Evolutionary conservation across 2,888 invertebrate species (phyloP).

Genomic region (Tigriopus californicus): DNA sequence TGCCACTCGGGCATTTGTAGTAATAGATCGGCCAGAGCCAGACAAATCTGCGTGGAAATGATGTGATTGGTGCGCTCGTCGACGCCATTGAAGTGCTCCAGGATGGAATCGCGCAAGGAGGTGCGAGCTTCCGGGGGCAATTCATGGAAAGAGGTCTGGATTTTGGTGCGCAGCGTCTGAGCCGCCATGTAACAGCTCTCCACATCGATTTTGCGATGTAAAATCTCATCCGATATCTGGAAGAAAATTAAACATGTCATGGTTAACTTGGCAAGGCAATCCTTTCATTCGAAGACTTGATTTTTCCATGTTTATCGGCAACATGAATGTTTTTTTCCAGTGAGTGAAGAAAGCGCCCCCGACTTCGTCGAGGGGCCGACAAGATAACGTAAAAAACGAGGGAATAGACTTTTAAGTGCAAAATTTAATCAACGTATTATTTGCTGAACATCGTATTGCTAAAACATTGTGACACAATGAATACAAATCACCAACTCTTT

Average conservation of each 20-base stretch:
- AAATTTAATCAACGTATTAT: too few species aligned
- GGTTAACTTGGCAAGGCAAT: too few species aligned
- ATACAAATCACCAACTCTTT: too few species aligned
- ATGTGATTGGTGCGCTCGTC: constrained; percentile 56
- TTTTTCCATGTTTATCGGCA: too few species aligned
- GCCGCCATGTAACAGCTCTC: constrained; percentile 95
- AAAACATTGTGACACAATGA: too few species aligned
- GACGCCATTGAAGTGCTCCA: constrained; percentile 64
- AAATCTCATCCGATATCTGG: constrained; percentile 56
- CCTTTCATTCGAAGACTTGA: too few species aligned
- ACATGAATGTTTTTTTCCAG: too few species aligned
- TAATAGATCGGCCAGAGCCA: constrained; percentile 81
- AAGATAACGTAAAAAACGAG: too few species aligned
- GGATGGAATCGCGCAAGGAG: constrained; percentile 71
- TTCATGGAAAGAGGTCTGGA: constrained; percentile 71
- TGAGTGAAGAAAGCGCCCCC: too few species aligned
- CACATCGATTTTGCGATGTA: constrained; percentile 67
- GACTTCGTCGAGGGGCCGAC: too few species aligned
- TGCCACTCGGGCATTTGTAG: constrained; percentile 86
- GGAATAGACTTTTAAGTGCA: too few species aligned
- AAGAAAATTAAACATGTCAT: neutral
- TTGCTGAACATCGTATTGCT: too few species aligned
- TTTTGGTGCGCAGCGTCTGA: constrained; percentile 92
- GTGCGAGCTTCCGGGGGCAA: constrained; percentile 62
- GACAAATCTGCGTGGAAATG: constrained; percentile 75